Conservation (phyloP, 2,797 vertebrate genomes). For the Chromobotia macracanthus region DNA sequence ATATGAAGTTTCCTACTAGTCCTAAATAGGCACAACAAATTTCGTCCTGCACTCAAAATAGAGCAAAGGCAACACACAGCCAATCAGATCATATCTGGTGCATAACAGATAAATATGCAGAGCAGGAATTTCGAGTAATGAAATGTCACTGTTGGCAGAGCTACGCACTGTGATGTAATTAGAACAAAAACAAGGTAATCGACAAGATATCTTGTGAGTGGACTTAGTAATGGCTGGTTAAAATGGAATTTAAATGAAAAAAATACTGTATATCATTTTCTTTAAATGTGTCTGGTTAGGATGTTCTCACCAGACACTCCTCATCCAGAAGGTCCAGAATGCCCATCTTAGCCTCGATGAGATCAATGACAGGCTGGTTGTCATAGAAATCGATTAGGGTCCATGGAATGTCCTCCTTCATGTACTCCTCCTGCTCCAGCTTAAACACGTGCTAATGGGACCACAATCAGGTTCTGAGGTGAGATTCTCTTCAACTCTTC, state of each 20-base stretch:
- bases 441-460: slow-evolving; percentile 92
- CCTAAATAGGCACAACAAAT: no score
- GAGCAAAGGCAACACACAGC: no score
- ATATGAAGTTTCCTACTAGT: no score
- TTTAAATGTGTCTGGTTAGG: background rate
- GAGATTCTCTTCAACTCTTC: background rate
- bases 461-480: background rate
- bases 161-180: no score
- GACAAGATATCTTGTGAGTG: no score
- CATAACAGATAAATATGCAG: no score
- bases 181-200: background rate
- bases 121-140: no score
- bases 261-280: background rate
- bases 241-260: no score
- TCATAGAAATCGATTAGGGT: slow-evolving; percentile 97
- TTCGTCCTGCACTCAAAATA: no score
- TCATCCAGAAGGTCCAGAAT: slow-evolving; percentile 95
- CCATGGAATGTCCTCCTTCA: slow-evolving; percentile 98
- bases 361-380: slow-evolving; percentile 94
- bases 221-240: no score
- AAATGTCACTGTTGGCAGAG: no score
- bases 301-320: slow-evolving; percentile 88
- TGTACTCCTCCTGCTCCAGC: slow-evolving; percentile 98
- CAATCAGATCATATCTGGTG: no score
- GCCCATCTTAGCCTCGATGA: slow-evolving; percentile 98